Conservation (phyloP, 2,888 invertebrate species). For the Stegana nigrithorax region DNA sequence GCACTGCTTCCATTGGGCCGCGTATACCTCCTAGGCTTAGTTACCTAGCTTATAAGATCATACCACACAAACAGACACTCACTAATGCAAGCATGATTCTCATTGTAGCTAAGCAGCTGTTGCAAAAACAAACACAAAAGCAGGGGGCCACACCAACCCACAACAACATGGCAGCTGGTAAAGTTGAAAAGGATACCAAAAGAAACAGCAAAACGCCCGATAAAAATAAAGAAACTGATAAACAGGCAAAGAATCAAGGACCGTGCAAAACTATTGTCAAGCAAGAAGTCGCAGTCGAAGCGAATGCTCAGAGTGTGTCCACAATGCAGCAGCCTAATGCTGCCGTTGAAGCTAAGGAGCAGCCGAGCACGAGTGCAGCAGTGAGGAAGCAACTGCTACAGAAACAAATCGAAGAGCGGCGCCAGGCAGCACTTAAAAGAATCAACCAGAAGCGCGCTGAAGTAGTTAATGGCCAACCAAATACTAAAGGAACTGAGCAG, state of each 20-base stretch:
- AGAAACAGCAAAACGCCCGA: background rate
- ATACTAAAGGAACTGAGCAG: background rate
- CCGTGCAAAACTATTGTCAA: background rate
- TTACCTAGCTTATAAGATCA: too few species aligned
- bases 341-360: slow-evolving; percentile 31
- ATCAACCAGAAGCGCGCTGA: slow-evolving; percentile 39
- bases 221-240: background rate
- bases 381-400: slow-evolving; percentile 38
- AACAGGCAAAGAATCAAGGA: background rate
- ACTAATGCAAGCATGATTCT: too few species aligned
- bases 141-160: too few species aligned
- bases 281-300: too few species aligned
- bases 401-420: slow-evolving; percentile 47
- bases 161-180: too few species aligned
- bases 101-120: too few species aligned
- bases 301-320: too few species aligned
- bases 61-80: too few species aligned
- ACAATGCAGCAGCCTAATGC: too few species aligned
- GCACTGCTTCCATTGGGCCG: too few species aligned
- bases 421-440: slow-evolving; percentile 40
- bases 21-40: too few species aligned
- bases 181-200: background rate
- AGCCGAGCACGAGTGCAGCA: slow-evolving; percentile 43
- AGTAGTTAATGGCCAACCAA: slow-evolving; percentile 15
- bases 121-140: too few species aligned